phyloP scores from a whole-genome alignment of 2,113 vertebrate species.

The Salvelinus namaycush region DNA sequence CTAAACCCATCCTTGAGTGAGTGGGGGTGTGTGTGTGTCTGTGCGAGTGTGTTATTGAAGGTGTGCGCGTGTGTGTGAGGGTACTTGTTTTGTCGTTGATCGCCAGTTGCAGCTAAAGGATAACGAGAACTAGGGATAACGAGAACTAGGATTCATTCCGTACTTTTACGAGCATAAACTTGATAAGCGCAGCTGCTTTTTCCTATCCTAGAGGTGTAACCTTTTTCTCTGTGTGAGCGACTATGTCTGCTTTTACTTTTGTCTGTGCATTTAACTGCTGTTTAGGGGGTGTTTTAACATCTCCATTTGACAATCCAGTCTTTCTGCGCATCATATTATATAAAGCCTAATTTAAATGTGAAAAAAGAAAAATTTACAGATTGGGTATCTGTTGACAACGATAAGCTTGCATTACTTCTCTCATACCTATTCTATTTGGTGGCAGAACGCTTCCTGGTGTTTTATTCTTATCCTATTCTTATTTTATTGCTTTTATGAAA shows the following conservation, averaged over 20 bases:
- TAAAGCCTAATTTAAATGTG: too few species aligned
- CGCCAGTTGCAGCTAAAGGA: slow-evolving; percentile 30
- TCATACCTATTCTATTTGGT: too few species aligned
- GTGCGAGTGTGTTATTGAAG: background rate
- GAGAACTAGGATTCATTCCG: slow-evolving; percentile 14
- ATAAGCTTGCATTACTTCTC: too few species aligned
- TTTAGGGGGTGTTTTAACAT: background rate
- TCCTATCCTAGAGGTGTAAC: background rate
- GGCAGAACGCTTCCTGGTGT: too few species aligned
- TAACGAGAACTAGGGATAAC: background rate
- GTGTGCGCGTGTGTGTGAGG: slow-evolving; percentile 4
- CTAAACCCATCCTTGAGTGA: background rate
- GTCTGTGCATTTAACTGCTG: slow-evolving; percentile 5
- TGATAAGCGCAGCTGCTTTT: background rate
- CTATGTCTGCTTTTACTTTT: slow-evolving; percentile 17
- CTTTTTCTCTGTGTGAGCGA: background rate
- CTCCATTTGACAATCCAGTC: background rate
- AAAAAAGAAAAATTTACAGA: too few species aligned
- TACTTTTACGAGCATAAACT: background rate
- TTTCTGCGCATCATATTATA: background rate
- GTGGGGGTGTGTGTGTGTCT: background rate
- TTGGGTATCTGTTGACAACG: too few species aligned
- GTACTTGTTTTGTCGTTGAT: slow-evolving; percentile 2
- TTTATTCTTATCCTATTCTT: too few species aligned
- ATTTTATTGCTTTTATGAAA: too few species aligned